A percentile compares a stretch with the other conserved stretches of the same genome.
Conservation (phyloP, 1,140 invertebrate genomes). For the Cydia strobilella region DNA sequence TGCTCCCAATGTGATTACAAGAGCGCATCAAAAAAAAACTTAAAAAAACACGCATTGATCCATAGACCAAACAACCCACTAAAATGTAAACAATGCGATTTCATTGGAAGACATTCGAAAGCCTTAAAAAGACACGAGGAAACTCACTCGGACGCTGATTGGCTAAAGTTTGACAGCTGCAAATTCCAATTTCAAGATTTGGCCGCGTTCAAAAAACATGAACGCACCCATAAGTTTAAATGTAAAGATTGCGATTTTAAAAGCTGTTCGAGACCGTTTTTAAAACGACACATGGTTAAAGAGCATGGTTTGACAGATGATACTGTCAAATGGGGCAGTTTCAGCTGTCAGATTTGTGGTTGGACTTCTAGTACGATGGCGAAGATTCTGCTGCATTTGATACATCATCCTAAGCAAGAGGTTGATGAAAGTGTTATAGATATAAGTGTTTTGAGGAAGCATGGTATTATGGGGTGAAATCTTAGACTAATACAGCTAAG, state of each 20-base stretch:
- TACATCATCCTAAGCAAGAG: constrained; percentile 63
- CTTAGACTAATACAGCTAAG: no score
- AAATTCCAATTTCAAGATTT: constrained; percentile 42
- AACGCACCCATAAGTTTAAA: background rate
- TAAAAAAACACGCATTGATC: constrained; percentile 65
- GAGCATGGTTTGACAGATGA: constrained; percentile 39
- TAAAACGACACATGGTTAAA: constrained; percentile 1
- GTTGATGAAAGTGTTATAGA: constrained; percentile 55
- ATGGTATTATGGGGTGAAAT: constrained; percentile 28
- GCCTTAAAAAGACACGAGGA: constrained; percentile 48
- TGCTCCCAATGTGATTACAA: constrained; percentile 59
- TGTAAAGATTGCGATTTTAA: constrained; percentile 6
- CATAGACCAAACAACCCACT: constrained; percentile 63
- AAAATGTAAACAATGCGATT: constrained; percentile 54
- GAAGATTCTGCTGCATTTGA: constrained; percentile 59
- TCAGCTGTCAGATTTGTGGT: constrained; percentile 49
- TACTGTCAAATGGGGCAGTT: constrained; percentile 38
- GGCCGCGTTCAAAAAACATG: constrained; percentile 29
- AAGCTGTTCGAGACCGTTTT: constrained; percentile 34
- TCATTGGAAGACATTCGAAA: constrained; percentile 53
- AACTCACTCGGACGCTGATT: constrained; percentile 37
- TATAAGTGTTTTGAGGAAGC: constrained; percentile 49
- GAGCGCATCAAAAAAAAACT: constrained; percentile 66
- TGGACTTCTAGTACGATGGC: constrained; percentile 51
- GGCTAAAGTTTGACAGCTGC: constrained; percentile 32